phyloP scores from a whole-genome alignment of 2,888 invertebrate genomes.

The Eumacrocentrus americanus region DNA sequence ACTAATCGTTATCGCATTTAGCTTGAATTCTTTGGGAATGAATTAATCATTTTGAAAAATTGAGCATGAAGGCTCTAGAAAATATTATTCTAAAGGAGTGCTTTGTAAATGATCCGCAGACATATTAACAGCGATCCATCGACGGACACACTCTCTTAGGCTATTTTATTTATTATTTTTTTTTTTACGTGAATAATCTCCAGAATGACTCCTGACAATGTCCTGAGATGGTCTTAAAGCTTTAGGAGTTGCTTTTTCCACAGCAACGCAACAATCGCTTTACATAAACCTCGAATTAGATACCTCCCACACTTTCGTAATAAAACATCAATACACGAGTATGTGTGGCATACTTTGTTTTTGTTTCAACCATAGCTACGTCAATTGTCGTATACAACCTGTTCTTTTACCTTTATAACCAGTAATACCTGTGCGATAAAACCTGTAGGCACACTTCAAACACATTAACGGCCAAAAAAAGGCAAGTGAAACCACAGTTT shows the following conservation, averaged over 20 bases:
- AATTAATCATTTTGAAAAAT: background rate
- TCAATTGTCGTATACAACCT: conserved; percentile 60
- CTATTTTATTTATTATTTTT: conserved; percentile 20
- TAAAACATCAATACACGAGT: background rate
- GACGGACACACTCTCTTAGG: background rate
- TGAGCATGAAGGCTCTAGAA: background rate
- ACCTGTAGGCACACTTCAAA: conserved; percentile 63
- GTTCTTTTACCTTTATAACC: conserved; percentile 57
- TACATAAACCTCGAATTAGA: conserved; percentile 3
- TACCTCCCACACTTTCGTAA: conserved; percentile 5
- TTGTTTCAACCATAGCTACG: conserved; percentile 41
- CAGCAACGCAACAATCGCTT: conserved; percentile 8
- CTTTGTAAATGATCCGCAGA: conserved; percentile 1
- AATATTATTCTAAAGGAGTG: background rate
- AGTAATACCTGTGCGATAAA: conserved; percentile 60
- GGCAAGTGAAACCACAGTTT: conserved; percentile 41
- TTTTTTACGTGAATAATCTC: conserved; percentile 22
- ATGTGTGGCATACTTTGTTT: background rate
- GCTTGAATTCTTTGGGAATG: background rate
- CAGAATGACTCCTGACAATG: background rate
- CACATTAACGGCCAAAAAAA: conserved; percentile 56
- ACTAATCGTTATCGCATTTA: no score
- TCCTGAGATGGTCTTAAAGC: background rate
- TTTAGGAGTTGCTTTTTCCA: background rate
- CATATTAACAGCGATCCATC: conserved; percentile 6